Evolutionary conservation across 2,888 invertebrate genomes (phyloP).

Genomic region (Griposia aprilina): DNA sequence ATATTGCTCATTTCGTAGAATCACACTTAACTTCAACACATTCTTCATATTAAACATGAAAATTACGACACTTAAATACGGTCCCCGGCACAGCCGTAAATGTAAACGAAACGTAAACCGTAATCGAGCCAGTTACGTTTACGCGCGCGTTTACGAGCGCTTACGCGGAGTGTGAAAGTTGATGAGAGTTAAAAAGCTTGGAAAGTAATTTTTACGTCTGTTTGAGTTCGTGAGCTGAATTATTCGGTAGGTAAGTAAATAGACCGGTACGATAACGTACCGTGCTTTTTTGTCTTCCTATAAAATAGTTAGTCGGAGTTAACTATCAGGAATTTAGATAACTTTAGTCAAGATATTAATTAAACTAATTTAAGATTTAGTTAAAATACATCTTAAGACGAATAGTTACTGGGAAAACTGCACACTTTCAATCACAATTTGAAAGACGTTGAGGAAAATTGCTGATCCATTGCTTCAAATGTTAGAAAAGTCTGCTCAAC

Average conservation of each 20-base stretch:
- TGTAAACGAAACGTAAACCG: conserved; percentile 75
- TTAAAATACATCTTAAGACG: not conserved
- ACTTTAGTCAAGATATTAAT: not conserved
- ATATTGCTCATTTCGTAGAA: conserved; percentile 28
- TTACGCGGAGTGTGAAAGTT: conserved; percentile 63
- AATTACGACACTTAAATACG: conserved; percentile 71
- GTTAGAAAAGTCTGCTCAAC: not conserved
- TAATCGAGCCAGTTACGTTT: conserved; percentile 71
- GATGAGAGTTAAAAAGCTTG: conserved; percentile 48
- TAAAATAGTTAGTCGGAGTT: not conserved
- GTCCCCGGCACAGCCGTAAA: conserved; percentile 71
- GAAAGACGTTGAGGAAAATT: too few relatives aligned
- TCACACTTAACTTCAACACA: conserved; percentile 42
- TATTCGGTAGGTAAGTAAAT: conserved; percentile 8
- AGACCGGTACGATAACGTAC: too few relatives aligned
- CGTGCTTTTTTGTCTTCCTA: not conserved
- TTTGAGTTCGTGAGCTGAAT: conserved; percentile 37
- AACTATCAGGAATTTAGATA: too few relatives aligned
- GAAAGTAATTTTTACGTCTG: conserved; percentile 39
- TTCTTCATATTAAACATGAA: conserved; percentile 61
- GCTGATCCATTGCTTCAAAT: too few relatives aligned
- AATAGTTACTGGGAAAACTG: not conserved
- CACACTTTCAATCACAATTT: too few relatives aligned
- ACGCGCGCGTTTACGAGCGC: conserved; percentile 74
- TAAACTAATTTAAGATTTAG: not conserved